A percentile compares a stretch with the other conserved stretches of the same genome.
phyloP scores from a whole-genome alignment of 2,113 vertebrate genomes.

The Phoxinus phoxinus region DNA sequence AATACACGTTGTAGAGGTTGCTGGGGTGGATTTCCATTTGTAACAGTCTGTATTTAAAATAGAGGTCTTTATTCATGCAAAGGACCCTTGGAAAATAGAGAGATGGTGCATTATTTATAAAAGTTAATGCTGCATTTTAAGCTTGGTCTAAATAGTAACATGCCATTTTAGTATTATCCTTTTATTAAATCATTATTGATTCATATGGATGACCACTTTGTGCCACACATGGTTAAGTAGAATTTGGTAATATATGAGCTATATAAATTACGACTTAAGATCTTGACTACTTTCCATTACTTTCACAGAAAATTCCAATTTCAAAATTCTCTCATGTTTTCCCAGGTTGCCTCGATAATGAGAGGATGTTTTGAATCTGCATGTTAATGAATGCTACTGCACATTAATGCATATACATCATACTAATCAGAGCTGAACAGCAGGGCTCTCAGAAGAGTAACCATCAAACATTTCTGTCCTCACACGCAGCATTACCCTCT shows the following conservation, averaged over 20 bases:
- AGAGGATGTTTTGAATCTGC: slow-evolving; percentile 9
- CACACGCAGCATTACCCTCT: neutral
- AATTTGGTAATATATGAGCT: neutral
- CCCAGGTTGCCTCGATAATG: slow-evolving; percentile 3
- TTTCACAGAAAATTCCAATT: neutral
- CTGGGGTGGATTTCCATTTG: neutral
- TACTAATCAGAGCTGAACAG: slow-evolving; percentile 2
- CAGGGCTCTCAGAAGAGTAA: neutral
- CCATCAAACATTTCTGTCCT: neutral
- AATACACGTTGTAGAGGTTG: neutral
- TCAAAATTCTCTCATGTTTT: neutral
- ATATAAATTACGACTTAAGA: neutral
- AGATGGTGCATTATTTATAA: too few relatives aligned
- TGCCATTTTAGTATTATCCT: too few relatives aligned
- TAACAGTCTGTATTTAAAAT: neutral
- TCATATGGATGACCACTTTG: neutral
- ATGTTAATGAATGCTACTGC: neutral
- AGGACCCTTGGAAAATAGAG: neutral
- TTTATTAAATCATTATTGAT: neutral
- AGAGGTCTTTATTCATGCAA: neutral
- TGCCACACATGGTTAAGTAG: neutral
- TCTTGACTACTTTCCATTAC: neutral
- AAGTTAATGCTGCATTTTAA: too few relatives aligned
- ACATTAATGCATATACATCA: neutral
- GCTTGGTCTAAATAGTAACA: too few relatives aligned